Evolutionary conservation across 2,113 vertebrate species (phyloP).

Genomic region (Malurus elegans): DNA sequence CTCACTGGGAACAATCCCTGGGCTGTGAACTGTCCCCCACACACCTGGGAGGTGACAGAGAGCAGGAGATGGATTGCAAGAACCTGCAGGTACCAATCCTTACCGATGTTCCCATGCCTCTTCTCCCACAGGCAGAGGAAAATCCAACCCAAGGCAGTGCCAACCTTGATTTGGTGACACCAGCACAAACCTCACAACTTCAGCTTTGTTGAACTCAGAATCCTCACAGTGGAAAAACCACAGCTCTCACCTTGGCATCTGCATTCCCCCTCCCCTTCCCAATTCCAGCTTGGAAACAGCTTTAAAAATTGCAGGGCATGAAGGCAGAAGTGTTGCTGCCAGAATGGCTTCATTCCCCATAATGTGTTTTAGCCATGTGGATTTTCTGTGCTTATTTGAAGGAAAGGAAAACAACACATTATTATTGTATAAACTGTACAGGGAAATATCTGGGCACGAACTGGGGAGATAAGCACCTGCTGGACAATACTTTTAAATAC

Average conservation of each 20-base stretch:
- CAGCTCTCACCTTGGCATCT: background rate
- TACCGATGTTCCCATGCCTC: background rate
- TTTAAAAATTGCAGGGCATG: background rate
- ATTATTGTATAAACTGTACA: constrained; percentile 29
- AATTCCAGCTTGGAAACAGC: background rate
- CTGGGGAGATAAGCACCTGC: constrained; percentile 27
- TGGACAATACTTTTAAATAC: constrained; percentile 21
- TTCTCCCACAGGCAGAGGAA: background rate
- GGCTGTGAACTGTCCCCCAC: background rate
- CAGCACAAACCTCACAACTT: background rate
- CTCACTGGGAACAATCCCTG: background rate
- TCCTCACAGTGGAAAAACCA: background rate
- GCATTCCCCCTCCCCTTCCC: background rate
- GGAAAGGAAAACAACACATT: background rate
- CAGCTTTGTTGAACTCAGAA: background rate
- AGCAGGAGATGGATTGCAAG: background rate
- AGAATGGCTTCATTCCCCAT: background rate
- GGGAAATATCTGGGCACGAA: constrained; percentile 41
- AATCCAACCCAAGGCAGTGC: background rate
- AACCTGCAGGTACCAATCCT: background rate
- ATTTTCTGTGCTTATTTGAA: constrained; percentile 2
- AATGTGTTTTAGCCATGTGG: background rate
- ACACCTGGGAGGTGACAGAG: background rate
- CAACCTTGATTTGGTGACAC: background rate
- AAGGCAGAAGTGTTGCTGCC: background rate